Evolutionary conservation across 1,140 invertebrate genomes (phyloP).

Genomic region (Cheumatopsyche charites): DNA sequence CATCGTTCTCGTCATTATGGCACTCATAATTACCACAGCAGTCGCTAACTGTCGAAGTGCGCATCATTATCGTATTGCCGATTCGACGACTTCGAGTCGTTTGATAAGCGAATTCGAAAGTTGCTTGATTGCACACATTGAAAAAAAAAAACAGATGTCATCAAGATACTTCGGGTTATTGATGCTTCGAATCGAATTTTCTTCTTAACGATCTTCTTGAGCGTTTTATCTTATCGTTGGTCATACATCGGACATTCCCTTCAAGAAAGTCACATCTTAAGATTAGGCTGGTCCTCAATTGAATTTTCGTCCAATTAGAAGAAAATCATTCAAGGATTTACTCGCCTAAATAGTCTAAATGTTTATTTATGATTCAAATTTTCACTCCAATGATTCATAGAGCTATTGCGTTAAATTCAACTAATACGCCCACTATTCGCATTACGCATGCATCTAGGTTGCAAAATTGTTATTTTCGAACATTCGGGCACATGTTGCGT

Average conservation of each 20-base stretch:
- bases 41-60: not conserved
- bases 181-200: no score
- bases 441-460: not conserved
- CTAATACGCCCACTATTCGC: not conserved
- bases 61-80: constrained; percentile 1
- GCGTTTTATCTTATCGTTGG: no score
- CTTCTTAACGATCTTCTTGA: no score
- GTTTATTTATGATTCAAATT: no score
- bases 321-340: no score
- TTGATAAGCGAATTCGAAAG: constrained; percentile 19
- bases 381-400: not conserved
- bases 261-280: no score
- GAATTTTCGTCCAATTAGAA: no score
- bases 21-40: not conserved
- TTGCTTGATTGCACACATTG: not conserved
- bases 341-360: no score
- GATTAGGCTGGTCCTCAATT: no score
- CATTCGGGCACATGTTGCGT: not conserved
- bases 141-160: no score
- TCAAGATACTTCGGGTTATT: no score
- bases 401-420: not conserved
- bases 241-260: no score
- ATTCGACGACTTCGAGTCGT: not conserved
- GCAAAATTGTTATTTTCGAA: not conserved
- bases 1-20: not conserved